Percentiles rank a stretch among this genome's conserved stretches.
Evolutionary conservation across 2,113 vertebrate species (phyloP).

Genomic region (Rhombomys opimus): DNA sequence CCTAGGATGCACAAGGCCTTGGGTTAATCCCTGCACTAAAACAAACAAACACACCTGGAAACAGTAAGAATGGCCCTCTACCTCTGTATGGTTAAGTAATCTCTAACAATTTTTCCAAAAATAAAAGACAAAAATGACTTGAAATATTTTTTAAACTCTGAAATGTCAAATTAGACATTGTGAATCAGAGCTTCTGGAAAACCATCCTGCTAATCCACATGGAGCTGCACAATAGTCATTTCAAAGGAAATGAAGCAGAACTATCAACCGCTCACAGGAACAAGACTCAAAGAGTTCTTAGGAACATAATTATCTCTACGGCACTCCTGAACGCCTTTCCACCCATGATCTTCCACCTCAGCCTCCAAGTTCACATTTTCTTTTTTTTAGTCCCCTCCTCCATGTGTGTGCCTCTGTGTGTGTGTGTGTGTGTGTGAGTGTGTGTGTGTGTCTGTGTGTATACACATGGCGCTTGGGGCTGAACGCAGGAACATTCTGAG

Average conservation of each 20-base stretch:
- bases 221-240: neutral
- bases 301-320: neutral
- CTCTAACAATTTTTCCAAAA: neutral
- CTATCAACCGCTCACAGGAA: neutral
- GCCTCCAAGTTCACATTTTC: neutral
- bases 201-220: neutral
- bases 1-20: neutral
- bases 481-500: neutral
- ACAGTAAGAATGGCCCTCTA: neutral
- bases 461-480: too few relatives aligned
- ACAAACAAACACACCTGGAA: neutral
- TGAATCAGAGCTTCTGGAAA: neutral
- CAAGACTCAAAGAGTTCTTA: neutral
- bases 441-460: neutral
- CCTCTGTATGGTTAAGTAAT: constrained; percentile 9
- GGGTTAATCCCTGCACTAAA: neutral
- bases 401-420: neutral
- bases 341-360: neutral
- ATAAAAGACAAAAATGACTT: constrained; percentile 4
- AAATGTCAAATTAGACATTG: neutral
- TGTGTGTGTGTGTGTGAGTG: neutral
- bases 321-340: neutral
- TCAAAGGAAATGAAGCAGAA: neutral
- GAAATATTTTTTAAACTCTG: neutral
- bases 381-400: too few relatives aligned